Percentiles rank a stretch among this genome's conserved stretches.
phyloP scores from a whole-genome alignment of 2,113 vertebrate species.

The human (Homo sapiens) region GRCh38 chr1:82216001-82216500 shows the following conservation, averaged over 20 bases:
- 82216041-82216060: conserved; percentile 78
- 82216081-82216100: conserved; percentile 70
- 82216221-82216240: conserved; percentile 64
- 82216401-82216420: not conserved
- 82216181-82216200: conserved; percentile 61
- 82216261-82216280: not conserved
- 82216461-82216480: conserved; percentile 28
- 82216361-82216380: not conserved
- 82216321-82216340: conserved; percentile 6
- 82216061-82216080: conserved; percentile 76
- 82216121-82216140: conserved; percentile 72
- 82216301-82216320: conserved; percentile 7
- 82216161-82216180: conserved; percentile 44
- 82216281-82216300: conserved; percentile 40
- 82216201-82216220: not conserved
- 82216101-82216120: conserved; percentile 77
- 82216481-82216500: not conserved
- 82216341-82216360: conserved; percentile 13
- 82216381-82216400: not conserved
- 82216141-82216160: conserved; percentile 62
- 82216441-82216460: not conserved
- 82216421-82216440: not conserved
- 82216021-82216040: conserved; percentile 79
- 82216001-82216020: conserved; percentile 78
- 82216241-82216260: not conserved